Base-by-base conservation (phyloP, 2,888 invertebrate species). In the Pristionchus exspectatus region DNA sequence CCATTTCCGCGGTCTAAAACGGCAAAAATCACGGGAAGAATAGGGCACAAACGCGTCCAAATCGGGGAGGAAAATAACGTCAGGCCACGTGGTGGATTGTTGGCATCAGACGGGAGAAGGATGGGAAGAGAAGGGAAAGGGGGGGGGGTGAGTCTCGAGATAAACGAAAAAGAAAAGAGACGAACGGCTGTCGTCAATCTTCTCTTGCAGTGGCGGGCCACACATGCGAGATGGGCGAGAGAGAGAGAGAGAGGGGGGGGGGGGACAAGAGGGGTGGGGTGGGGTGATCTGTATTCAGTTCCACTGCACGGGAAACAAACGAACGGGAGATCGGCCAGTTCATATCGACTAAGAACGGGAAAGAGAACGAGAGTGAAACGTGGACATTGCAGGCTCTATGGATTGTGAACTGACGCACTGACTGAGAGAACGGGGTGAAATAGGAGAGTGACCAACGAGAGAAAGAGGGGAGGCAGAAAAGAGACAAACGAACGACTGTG, bases 381-480 rank as follows among this genome's bases (percentile, higher is more conserved):
- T n/a, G 83, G 83, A 84, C 56, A 56, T 54, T 56, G 83, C 54
- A 56, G 83, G 21, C 50, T 21, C 83, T 84, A 54, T 84, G 83
- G 56, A 54, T 84, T 30, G n/a, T 38, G 38, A 77, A 44, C 77
- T 18, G 44, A 18, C 30, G 44, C 44, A 24, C 38, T 14, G 69
- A 27, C 4, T 5, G 24, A 44, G 77, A 77, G 77, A 77, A 77
- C 38, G 12, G 44, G 9, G 83, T 84, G 83, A 30, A 84, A 56
- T 27, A 18, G 30, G 50, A 83, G 83, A 38, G 44, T 84, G 56
- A 30, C 56, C 56, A 7, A 9, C 14, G 27, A 66, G 86, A 86
- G 86, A 86, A 54, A 86, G 44, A 50, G 63, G 56, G 85, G 63
- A 33, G 86, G 66, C 74, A 66, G 66, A 12, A n/a, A 85, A 63